phyloP scores from a whole-genome alignment of 2,797 vertebrate species.

The Otolemur crassicaudatus region DNA sequence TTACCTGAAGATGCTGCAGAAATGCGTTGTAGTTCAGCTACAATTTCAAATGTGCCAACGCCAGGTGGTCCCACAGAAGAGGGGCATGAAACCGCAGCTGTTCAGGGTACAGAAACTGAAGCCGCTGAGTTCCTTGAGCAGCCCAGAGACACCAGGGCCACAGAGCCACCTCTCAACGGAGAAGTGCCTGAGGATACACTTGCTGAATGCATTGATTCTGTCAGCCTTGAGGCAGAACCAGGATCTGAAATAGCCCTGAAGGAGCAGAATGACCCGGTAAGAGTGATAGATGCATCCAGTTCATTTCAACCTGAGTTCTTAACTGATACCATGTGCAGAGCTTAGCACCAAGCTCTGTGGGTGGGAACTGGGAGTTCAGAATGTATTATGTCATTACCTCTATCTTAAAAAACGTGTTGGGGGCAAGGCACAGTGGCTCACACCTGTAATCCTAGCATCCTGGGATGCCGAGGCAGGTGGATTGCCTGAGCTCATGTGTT shows the following conservation, averaged over 20 bases:
- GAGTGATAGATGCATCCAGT: conserved; percentile 34
- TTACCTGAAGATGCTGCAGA: conserved; percentile 31
- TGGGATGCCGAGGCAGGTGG: no score
- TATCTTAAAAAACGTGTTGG: neutral
- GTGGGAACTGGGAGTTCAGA: neutral
- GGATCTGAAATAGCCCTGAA: conserved; percentile 78
- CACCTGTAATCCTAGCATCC: no score
- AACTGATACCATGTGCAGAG: neutral
- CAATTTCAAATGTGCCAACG: conserved; percentile 4
- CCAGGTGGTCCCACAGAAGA: conserved; percentile 59
- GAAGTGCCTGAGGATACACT: conserved; percentile 58
- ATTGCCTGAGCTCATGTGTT: no score
- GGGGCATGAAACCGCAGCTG: neutral
- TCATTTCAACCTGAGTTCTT: conserved; percentile 6
- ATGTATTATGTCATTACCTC: neutral
- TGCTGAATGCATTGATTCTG: conserved; percentile 91
- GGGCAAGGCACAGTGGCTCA: no score
- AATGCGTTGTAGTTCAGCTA: neutral
- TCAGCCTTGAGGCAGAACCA: conserved; percentile 92
- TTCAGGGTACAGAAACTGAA: conserved; percentile 17
- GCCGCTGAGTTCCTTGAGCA: conserved; percentile 7
- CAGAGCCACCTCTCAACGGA: conserved; percentile 38
- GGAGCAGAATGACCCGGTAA: conserved; percentile 83
- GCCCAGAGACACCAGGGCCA: conserved; percentile 30
- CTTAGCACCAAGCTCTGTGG: neutral